A percentile compares a stretch with the other conserved stretches of the same genome.
These are phyloP conservation scores for Anagrus nilaparvatae DNA, from an alignment of 1,140 invertebrate species.

Conservation along the genomic window DNA sequence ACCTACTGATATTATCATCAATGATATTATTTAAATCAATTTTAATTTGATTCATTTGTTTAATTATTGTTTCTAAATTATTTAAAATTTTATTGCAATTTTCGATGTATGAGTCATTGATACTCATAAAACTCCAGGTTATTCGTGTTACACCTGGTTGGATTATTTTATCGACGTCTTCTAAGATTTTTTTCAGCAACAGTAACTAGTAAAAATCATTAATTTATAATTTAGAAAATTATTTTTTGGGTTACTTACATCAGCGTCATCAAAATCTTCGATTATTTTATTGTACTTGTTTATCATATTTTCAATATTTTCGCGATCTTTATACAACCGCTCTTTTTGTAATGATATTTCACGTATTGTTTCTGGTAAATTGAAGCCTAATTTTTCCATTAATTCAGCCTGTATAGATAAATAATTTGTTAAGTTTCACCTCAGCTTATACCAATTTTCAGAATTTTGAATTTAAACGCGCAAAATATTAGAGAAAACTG, in stretches of 20 bases:
- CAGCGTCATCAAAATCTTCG: conserved; percentile 48
- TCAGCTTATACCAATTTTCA: background rate
- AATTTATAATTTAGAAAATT: background rate
- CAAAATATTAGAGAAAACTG: too few relatives aligned
- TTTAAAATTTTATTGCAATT: conserved; percentile 46
- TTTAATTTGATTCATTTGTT: conserved; percentile 68
- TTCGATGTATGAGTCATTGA: conserved; percentile 60
- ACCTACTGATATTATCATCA: conserved; percentile 41
- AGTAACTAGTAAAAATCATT: conserved; percentile 47
- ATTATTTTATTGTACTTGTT: conserved; percentile 50
- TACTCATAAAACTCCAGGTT: conserved; percentile 75
- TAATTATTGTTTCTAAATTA: conserved; percentile 53
- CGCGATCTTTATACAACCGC: conserved; percentile 52
- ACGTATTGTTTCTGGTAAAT: conserved; percentile 54
- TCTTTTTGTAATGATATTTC: conserved; percentile 60
- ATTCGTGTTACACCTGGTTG: conserved; percentile 68
- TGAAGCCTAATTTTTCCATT: conserved; percentile 63
- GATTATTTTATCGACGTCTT: conserved; percentile 65
- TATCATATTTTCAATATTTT: conserved; percentile 48
- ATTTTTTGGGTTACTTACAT: conserved; percentile 36
- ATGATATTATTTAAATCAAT: conserved; percentile 55
- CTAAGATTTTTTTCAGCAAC: conserved; percentile 56
- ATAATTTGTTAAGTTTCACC: background rate
- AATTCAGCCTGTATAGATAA: conserved; percentile 47
- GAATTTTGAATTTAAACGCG: background rate